Evolutionary conservation across 2,888 invertebrate genomes (phyloP), one percentile per base, ranked within the genome.

Genomic region (Eristalis arbustorum): DNA sequence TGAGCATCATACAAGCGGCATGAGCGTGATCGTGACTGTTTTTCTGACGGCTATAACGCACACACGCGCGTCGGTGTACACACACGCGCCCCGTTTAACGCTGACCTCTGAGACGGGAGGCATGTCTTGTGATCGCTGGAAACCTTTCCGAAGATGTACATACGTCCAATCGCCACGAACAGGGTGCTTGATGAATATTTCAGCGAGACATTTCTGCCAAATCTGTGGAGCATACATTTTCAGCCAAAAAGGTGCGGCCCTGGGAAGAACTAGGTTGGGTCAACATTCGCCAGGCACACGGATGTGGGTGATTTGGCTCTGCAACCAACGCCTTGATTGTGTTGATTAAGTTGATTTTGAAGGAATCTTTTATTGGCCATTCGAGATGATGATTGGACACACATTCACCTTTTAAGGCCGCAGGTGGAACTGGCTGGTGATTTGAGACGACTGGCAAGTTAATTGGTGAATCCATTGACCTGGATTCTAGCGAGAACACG

Each of bases 1-100:
- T 75, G 79, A 71, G 66, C 74, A 75, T 79, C 84, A 84, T 66
- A 74, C 84, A 18, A 4, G 14, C 49, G 37, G 64, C 57, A 28
- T 25, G 34, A 18, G 13, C 1, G n/a, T 34, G 25, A 6, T 25
- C 23, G 13, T 59, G 13, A 13, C 37, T 13, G 11, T 37, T 2
- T 13, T 37, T 37, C 13, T 37, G 11, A 6, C 8, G 37, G 11
- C 4, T 37, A 6, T 4, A 11, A 11, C 6, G 6, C 34, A 34
- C 1, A 34, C 6, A n/a, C 14, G 4, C n/a, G 5, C n/a, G 1
- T n/a, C 1, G 11, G n/a, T 3, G 49, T 6, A 8, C 4, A 18
- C n/a, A 31, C 31, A 31, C 31, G 31, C 1, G 5, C n/a, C 3
- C 49, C 18, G 2, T 49, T 49, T 2, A 37, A 13, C 37, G 13